A percentile compares a stretch with the other conserved stretches of the same genome.
These are phyloP conservation scores for Brachionichthys hirsutus DNA, from an alignment of 2,113 vertebrate species.

Conservation along the genomic window DNA sequence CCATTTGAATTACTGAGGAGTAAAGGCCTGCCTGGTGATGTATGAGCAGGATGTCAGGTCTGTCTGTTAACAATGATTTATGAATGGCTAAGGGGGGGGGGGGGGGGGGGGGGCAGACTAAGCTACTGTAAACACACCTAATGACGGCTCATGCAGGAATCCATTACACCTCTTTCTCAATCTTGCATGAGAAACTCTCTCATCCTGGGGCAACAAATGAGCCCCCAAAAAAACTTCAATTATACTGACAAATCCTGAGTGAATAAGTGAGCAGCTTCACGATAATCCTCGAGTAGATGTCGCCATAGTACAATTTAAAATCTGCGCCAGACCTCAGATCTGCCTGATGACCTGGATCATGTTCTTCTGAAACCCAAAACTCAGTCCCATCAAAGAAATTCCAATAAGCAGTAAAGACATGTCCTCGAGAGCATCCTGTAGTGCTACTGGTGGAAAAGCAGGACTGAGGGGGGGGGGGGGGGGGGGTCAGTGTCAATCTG, in stretches of 20 bases:
- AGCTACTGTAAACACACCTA: slow-evolving; percentile 71
- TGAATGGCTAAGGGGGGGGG: slow-evolving; percentile 60
- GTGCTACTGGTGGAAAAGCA: slow-evolving; percentile 52
- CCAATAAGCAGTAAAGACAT: slow-evolving; percentile 74
- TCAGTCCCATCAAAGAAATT: slow-evolving; percentile 66
- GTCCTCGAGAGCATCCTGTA: slow-evolving; percentile 73
- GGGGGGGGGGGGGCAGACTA: slow-evolving; percentile 52
- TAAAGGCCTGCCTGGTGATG: slow-evolving; percentile 61
- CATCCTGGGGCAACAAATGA: slow-evolving; percentile 30
- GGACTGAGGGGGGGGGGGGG: slow-evolving; percentile 68
- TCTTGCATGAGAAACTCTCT: slow-evolving; percentile 41
- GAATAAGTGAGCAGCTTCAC: background rate
- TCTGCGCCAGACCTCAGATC: slow-evolving; percentile 13
- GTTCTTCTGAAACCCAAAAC: slow-evolving; percentile 69
- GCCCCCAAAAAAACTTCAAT: slow-evolving; percentile 34
- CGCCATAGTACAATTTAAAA: slow-evolving; percentile 5
- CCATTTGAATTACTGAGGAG: slow-evolving; percentile 57
- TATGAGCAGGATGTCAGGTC: slow-evolving; percentile 65
- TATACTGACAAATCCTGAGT: slow-evolving; percentile 21
- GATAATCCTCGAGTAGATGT: slow-evolving; percentile 1
- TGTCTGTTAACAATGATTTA: slow-evolving; percentile 78
- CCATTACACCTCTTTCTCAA: slow-evolving; percentile 61
- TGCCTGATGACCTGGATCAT: slow-evolving; percentile 38
- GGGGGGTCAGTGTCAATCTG: slow-evolving; percentile 70
- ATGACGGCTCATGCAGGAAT: slow-evolving; percentile 62